A percentile compares a stretch with the other conserved stretches of the same genome.
These are phyloP conservation scores for Ectemnius cavifrons DNA, from an alignment of 2,888 invertebrate genomes.

Conservation along the genomic window DNA sequence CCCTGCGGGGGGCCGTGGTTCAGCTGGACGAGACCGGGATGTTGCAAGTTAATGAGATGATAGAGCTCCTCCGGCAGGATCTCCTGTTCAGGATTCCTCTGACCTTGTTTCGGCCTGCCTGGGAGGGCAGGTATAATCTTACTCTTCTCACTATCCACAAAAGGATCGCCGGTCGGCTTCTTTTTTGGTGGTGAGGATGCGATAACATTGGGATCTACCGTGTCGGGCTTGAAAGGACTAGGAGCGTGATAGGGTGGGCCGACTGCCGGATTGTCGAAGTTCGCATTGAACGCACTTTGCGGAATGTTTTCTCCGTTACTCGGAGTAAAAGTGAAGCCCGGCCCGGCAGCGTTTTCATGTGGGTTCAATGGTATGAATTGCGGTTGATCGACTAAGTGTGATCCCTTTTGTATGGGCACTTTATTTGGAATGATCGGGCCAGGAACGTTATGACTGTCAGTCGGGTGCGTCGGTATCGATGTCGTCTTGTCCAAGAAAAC, in stretches of 20 bases:
- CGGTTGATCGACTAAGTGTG: constrained; percentile 61
- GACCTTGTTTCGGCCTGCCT: constrained; percentile 56
- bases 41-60: constrained; percentile 71
- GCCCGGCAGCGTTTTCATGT: constrained; percentile 48
- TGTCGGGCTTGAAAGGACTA: constrained; percentile 52
- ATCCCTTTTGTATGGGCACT: constrained; percentile 31
- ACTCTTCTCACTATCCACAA: constrained; percentile 44
- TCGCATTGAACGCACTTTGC: constrained; percentile 58
- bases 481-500: constrained; percentile 61
- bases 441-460: constrained; percentile 46
- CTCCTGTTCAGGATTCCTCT: constrained; percentile 58
- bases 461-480: constrained; percentile 16
- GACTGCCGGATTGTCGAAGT: constrained; percentile 62
- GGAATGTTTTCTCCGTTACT: constrained; percentile 66
- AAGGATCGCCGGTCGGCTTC: constrained; percentile 49
- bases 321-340: constrained; percentile 59
- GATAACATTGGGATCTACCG: constrained; percentile 66
- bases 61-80: constrained; percentile 70
- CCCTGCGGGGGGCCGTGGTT: constrained; percentile 65
- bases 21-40: constrained; percentile 70
- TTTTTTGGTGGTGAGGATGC: constrained; percentile 63
- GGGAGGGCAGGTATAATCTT: constrained; percentile 45
- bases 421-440: constrained; percentile 58
- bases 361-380: constrained; percentile 68
- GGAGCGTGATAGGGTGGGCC: constrained; percentile 67